Evolutionary conservation across 64 coral and sea anemone species (phyloP).

Genomic region (Dendronephthya gigantea): DNA sequence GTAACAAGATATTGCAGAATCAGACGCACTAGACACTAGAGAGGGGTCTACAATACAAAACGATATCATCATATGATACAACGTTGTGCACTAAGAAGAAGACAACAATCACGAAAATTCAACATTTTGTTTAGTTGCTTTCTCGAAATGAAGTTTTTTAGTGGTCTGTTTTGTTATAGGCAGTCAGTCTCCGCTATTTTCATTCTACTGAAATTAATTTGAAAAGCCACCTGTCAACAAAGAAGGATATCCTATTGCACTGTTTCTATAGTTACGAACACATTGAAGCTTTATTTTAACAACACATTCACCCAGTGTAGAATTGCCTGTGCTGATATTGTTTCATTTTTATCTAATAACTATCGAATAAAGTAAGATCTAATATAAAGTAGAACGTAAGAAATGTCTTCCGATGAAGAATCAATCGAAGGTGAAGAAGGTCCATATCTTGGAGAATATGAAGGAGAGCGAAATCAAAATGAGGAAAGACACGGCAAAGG

Average conservation of each 20-base stretch:
- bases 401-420: not conserved
- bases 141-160: too few relatives aligned
- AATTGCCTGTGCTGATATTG: not conserved
- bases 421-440: slow-evolving; percentile 6
- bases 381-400: not conserved
- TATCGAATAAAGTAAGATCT: not conserved
- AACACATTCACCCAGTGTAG: not conserved
- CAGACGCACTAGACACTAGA: too few relatives aligned
- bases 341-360: not conserved
- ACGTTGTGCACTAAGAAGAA: too few relatives aligned
- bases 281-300: not conserved
- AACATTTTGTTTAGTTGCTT: too few relatives aligned
- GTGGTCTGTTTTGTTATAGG: too few relatives aligned
- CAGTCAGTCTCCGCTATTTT: too few relatives aligned
- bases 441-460: slow-evolving; percentile 13
- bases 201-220: too few relatives aligned
- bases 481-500: not conserved
- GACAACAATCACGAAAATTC: too few relatives aligned
- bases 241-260: not conserved
- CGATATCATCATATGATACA: too few relatives aligned
- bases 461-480: not conserved
- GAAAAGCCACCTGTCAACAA: not conserved
- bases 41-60: too few relatives aligned
- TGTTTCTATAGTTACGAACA: not conserved
- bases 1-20: too few relatives aligned